phyloP scores from a whole-genome alignment of 2,113 vertebrate species.

The Ciconia maguari region DNA sequence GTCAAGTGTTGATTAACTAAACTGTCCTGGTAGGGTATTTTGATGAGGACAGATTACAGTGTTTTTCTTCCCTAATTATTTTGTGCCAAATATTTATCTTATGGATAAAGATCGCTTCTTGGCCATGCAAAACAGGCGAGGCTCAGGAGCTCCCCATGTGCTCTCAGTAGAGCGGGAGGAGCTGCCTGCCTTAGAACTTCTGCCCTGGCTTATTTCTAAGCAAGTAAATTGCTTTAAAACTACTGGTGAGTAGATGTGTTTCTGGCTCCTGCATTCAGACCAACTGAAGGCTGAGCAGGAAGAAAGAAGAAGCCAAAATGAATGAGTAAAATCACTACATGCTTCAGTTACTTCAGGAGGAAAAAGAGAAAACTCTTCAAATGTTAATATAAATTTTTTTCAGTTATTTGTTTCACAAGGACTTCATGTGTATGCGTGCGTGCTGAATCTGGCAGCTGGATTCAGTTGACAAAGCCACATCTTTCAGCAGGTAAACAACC shows the following conservation, averaged over 20 bases:
- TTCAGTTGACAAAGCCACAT: neutral
- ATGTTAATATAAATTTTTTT: neutral
- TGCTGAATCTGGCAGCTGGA: neutral
- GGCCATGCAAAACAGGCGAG: accelerated
- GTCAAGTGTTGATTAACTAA: neutral
- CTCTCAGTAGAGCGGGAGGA: neutral
- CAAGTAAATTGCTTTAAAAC: neutral
- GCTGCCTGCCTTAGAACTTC: neutral
- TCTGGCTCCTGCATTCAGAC: neutral
- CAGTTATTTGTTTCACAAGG: neutral
- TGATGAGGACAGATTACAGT: neutral
- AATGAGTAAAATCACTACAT: neutral
- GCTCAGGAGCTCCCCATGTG: accelerated
- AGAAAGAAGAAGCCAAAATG: neutral
- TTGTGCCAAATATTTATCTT: neutral
- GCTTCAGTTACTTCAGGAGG: neutral
- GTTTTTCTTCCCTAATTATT: neutral
- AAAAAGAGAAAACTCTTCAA: neutral
- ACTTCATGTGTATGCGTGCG: accelerated
- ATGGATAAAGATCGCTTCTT: neutral
- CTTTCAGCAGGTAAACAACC: neutral
- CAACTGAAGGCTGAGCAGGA: neutral
- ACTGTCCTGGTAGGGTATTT: neutral
- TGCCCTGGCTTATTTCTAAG: neutral
- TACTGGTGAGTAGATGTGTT: neutral